Base-by-base conservation (phyloP, 1,140 invertebrate genomes). In the Sycophila sp. region DNA sequence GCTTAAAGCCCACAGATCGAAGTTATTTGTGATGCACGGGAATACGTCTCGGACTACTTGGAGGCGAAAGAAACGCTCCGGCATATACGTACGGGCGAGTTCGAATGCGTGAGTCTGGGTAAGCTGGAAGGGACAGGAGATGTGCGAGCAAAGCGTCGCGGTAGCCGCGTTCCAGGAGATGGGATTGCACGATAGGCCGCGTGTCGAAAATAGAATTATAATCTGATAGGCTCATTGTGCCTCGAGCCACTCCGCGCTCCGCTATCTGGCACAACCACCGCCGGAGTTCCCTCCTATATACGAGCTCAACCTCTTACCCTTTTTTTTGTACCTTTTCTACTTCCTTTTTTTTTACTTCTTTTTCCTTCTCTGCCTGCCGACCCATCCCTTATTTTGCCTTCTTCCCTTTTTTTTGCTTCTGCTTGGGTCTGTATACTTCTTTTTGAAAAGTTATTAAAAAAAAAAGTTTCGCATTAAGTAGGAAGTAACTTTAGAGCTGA, bases 191-290 rank as follows among this genome's bases (percentile, higher is more conserved):
- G 83, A 85, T 85, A 85, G 76, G 77, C 79, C 76, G 80, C 80
- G 82, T 84, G 83, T 85, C 84, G 84, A 85, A 85, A 85, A 85
- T 85, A 85, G 84, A 85, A 85, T 85, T 85, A 85, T 85, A 85
- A 85, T 85, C 84, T 84, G 84, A 85, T 85, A 84, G 84, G 81
- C 82, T 85, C 80, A 85, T 85, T 85, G 82, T 83, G 82, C 83
- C 82, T 65, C 66, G 73, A 84, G 82, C 81, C 76, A 81, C 77
- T 81, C 74, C 73, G 55, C 78, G 36, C 38, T 28, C 42, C 28
- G 73, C 79, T 83, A 81, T 83, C 80, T 81, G 74, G 77, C 77
- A 79, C 76, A 78, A 78, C 76, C 76, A 76, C 78, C 78, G 72
- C 75, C 78, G 70, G 69, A 74, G 71, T 59, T 62, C 11, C 73